A percentile compares a stretch with the other conserved stretches of the same genome.
phyloP scores from a whole-genome alignment of 2,113 vertebrate species.

The Gymnobelideus leadbeateri region DNA sequence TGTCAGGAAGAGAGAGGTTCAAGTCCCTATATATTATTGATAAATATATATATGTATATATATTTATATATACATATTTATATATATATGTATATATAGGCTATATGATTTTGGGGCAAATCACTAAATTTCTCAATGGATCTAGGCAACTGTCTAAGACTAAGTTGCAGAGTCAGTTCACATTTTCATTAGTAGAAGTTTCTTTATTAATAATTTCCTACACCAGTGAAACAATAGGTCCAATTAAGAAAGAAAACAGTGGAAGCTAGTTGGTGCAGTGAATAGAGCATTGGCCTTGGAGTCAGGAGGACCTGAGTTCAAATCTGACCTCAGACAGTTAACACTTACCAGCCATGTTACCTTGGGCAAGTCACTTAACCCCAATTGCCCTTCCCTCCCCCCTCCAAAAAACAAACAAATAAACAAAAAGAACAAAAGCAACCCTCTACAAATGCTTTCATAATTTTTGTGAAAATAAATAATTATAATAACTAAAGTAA shows the following conservation, averaged over 20 bases:
- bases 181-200: neutral
- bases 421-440: no score
- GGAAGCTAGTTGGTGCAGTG: no score
- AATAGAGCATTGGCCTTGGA: no score
- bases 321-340: no score
- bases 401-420: no score
- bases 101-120: neutral
- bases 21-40: neutral
- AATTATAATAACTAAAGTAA: neutral
- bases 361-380: no score
- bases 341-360: no score
- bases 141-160: neutral
- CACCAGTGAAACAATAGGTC: neutral
- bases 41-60: no score
- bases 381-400: no score
- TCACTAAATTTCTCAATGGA: neutral
- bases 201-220: no score
- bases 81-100: neutral
- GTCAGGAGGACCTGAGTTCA: no score
- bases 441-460: neutral
- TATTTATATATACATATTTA: neutral
- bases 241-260: neutral
- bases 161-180: neutral
- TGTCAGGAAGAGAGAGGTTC: neutral
- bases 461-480: conserved; percentile 25